A percentile compares a stretch with the other conserved stretches of the same genome.
Evolutionary conservation across 1,140 invertebrate species (phyloP).

Genomic region (Eumaeus atala): DNA sequence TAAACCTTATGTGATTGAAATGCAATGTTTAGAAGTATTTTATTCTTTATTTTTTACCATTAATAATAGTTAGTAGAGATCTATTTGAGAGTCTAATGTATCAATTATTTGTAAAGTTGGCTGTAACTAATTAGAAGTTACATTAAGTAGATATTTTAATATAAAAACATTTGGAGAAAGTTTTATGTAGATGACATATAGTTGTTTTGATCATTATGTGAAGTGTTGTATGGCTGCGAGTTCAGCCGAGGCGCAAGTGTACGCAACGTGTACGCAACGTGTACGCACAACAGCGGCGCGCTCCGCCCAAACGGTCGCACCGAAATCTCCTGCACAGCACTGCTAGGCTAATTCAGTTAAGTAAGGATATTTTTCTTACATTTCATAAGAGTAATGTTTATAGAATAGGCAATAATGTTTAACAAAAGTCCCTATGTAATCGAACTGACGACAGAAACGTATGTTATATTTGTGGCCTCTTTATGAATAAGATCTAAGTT

Average conservation of each 20-base stretch:
- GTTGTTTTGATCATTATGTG: conserved; percentile 72
- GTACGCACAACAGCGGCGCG: conserved; percentile 63
- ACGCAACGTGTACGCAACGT: conserved; percentile 41
- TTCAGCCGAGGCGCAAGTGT: conserved; percentile 4
- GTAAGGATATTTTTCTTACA: conserved; percentile 72
- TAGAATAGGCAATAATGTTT: conserved; percentile 70
- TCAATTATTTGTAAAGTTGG: conserved; percentile 75
- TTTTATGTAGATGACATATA: conserved; percentile 73
- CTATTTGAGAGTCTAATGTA: conserved; percentile 74
- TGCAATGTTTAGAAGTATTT: conserved; percentile 75
- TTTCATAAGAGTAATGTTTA: conserved; percentile 67
- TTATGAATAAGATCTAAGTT: conserved; percentile 74
- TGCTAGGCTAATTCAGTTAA: conserved; percentile 70
- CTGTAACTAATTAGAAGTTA: conserved; percentile 73
- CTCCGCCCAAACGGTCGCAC: conserved; percentile 18
- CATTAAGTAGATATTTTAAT: conserved; percentile 73
- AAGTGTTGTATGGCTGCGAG: conserved; percentile 55
- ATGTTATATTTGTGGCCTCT: conserved; percentile 74
- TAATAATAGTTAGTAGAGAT: conserved; percentile 74
- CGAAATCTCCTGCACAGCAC: conserved; percentile 67
- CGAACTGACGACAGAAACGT: conserved; percentile 73
- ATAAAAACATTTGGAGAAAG: conserved; percentile 73
- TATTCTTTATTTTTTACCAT: conserved; percentile 74
- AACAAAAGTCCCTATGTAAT: conserved; percentile 74
- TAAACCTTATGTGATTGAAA: conserved; percentile 74